A percentile compares a stretch with the other conserved stretches of the same genome.
Conservation (phyloP, 2,113 vertebrate genomes). For the Accipiter virgatus region DNA sequence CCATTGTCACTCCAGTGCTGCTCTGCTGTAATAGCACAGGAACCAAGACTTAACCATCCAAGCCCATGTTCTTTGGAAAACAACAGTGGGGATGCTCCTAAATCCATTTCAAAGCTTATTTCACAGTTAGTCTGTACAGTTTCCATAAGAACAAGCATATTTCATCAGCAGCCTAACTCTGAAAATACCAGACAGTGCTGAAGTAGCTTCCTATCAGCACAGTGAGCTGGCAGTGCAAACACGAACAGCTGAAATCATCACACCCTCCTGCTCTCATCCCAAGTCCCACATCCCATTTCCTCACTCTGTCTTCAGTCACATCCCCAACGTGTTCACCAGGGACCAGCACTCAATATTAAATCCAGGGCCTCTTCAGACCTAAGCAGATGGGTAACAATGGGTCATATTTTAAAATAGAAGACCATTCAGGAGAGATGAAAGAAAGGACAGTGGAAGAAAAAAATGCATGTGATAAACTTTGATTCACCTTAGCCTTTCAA, state of each 20-base stretch:
- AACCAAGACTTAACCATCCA: background rate
- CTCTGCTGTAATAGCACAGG: background rate
- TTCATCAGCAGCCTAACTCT: background rate
- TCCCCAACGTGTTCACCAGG: background rate
- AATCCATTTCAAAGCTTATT: background rate
- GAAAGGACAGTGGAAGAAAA: background rate
- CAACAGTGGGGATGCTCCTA: background rate
- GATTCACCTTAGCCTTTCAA: background rate
- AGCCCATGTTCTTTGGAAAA: background rate
- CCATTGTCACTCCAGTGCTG: background rate
- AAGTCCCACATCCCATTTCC: background rate
- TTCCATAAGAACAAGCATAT: background rate
- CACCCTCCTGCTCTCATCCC: background rate
- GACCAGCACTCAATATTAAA: background rate
- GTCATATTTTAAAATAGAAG: background rate
- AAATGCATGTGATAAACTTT: background rate
- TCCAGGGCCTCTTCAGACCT: background rate
- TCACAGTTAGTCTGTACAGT: background rate
- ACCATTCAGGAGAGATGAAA: background rate
- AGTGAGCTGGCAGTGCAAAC: background rate
- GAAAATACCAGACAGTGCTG: background rate
- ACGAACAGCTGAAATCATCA: background rate
- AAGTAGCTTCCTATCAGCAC: background rate
- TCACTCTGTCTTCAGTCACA: background rate
- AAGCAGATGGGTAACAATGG: background rate